Evolutionary conservation across 1,140 invertebrate genomes (phyloP).

Genomic region (Drosophila littoralis): DNA sequence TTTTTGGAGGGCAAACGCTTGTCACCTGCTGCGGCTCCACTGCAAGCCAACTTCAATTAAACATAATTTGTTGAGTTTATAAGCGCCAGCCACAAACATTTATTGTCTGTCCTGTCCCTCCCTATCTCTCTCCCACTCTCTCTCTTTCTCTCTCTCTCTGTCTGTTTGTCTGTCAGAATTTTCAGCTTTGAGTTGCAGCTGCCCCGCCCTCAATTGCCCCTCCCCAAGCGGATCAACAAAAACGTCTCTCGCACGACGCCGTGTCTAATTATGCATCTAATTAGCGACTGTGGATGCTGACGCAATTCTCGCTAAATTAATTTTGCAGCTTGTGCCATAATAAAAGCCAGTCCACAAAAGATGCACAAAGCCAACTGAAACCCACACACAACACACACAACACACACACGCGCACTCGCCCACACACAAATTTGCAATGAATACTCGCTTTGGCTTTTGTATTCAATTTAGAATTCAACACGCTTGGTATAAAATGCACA

Average conservation of each 20-base stretch:
- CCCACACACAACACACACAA: not conserved
- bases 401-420: not conserved
- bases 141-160: not conserved
- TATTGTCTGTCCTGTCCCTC: conserved; percentile 5
- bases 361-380: conserved; percentile 12
- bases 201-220: not conserved
- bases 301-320: conserved; percentile 69
- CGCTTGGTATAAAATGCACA: conserved; percentile 24
- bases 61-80: conserved; percentile 58
- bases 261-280: conserved; percentile 79
- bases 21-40: conserved; percentile 55
- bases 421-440: not conserved
- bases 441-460: not conserved
- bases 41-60: conserved; percentile 65
- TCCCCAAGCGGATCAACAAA: conserved; percentile 1
- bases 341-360: conserved; percentile 61
- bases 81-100: conserved; percentile 36
- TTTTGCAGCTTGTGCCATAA: conserved; percentile 60
- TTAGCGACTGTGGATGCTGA: conserved; percentile 68
- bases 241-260: conserved; percentile 22
- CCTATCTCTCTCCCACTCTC: not conserved
- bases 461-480: conserved; percentile 48
- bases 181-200: conserved; percentile 4
- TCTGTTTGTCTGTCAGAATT: not conserved
- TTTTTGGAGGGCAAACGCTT: conserved; percentile 18